A percentile compares a stretch with the other conserved stretches of the same genome.
phyloP scores from a whole-genome alignment of 64 coral and sea anemone species.

The Dendronephthya gigantea region DNA sequence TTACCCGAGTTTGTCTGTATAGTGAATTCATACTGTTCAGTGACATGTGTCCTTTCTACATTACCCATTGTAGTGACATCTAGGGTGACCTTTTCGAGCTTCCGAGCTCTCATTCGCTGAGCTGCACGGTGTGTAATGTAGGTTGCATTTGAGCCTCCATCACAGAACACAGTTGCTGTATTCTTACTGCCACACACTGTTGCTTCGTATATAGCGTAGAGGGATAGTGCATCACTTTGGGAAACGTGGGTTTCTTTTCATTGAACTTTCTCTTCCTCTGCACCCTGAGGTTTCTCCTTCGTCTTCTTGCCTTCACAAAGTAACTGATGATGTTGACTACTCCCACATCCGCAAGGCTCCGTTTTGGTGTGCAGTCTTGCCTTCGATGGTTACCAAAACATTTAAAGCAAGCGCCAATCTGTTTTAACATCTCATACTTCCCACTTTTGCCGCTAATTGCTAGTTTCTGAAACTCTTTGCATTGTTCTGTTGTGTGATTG shows the following conservation, averaged over 20 bases:
- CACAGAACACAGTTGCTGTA: neutral
- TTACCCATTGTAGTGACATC: neutral
- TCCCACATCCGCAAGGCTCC: neutral
- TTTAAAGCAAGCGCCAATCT: neutral
- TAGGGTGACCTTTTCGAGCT: neutral
- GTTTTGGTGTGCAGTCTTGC: neutral
- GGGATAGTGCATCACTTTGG: neutral
- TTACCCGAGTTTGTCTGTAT: neutral
- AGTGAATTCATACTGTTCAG: neutral
- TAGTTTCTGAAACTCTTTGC: neutral
- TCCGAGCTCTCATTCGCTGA: neutral
- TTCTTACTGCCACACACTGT: neutral
- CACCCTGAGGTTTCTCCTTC: neutral
- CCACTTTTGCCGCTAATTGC: neutral
- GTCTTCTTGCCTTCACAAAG: neutral
- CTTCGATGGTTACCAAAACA: slow-evolving; percentile 6
- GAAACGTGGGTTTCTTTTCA: neutral
- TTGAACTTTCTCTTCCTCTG: neutral
- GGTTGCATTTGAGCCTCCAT: slow-evolving; percentile 2
- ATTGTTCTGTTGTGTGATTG: neutral
- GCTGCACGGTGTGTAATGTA: neutral
- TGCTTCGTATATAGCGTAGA: neutral
- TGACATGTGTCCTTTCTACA: neutral
- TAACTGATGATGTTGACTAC: neutral
- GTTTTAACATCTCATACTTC: neutral